Evolutionary conservation across 2,888 invertebrate species (phyloP), one percentile per base, ranked within the genome.

Genomic region (Eueremaeus valkanovi): DNA sequence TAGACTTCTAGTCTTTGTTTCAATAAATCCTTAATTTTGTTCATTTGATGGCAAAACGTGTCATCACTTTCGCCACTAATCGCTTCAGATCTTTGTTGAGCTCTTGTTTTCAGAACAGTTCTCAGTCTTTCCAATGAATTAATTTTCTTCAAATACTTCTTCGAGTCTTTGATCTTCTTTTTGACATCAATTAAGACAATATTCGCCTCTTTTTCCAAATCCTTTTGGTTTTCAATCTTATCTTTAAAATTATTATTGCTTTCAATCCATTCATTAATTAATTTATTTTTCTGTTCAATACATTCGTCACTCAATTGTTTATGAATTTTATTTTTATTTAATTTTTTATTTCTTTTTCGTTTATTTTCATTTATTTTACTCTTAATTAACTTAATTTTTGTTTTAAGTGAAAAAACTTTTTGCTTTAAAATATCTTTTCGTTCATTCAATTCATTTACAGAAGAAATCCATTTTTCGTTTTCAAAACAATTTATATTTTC

Each of bases 331-430:
- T 70, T 70, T 42, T 29, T 16, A 0, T 40, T 27, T 27, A 18
- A 45, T 16, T 70, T 70, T 70, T 3, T 18, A 0, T 6, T 16
- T 45, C 70, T 24, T 45, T 70, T 70, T n/a, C 70, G 36, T 70
- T 27, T 8, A 29, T 45, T 70, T 70, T 70, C 21, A 70, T 24
- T 70, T 6, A 70, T 45, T 70, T 70, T 70, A 27, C 27, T 11
- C 70, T 45, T 45, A 70, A 70, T 40, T 42, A 18, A 27, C 6
- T 27, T 1, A 8, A 70, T 0, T 27, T 42, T 70, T 70, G 33
- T 9, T 16, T 70, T 27, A 18, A 70, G 11, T 45, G 42, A 13
- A 9, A 42, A 21, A 40, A 70, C 0, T 70, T 70, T 24, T 40
- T 70, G 21, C 2, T 16, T 16, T 42, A 70, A 27, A 21, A 45